Base-by-base conservation (phyloP, 2,113 vertebrate species). In the Hassar affinis region DNA sequence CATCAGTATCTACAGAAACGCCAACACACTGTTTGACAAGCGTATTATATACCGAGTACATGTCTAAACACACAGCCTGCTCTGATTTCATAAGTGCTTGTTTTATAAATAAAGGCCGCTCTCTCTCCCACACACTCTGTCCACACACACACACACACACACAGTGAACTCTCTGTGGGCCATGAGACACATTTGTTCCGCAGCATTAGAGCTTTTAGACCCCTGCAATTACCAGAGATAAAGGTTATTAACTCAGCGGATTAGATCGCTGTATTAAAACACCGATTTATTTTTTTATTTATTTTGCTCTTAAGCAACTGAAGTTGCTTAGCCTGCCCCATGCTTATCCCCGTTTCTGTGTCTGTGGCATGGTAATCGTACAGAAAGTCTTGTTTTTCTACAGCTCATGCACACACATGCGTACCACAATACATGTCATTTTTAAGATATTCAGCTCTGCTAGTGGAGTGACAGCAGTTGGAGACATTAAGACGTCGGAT, bases 241-340 rank as follows among this genome's bases (percentile, higher is more conserved):
- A 93, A 93, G 90, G 89, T 91, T 90, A 90, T 89, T 88, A 93
- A 93, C 92, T 91, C 91, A 85, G 85, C 84, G 91, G 93, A 94
- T 93, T 94, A 93, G 89, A 92, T 89, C 83, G 74, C n/a, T 86
- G 90, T 91, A 92, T 92, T 92, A 93, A 92, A 89, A 88, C 88
- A 90, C 89, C 87, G 91, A 92, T 77, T 85, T 78, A 80, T 66
- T 81, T 78, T 75, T 66, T 81, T 77, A 76, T 75, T 76, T 75
- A 74, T 78, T 81, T 71, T 25, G n/a, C 81, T 75, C 59, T 86
- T 89, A 84, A 87, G 87, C 87, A 88, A 89, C 88, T 89, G 84
- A 82, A 81, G 61, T 79, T 33, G 76, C 25, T 61, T 77, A 77
- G 20, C 62, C 25, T 7, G 45, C 49, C 27, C 75, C n/a, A 42